Conservation (phyloP, 2,888 invertebrate genomes). For the Cheilosia soror region DNA sequence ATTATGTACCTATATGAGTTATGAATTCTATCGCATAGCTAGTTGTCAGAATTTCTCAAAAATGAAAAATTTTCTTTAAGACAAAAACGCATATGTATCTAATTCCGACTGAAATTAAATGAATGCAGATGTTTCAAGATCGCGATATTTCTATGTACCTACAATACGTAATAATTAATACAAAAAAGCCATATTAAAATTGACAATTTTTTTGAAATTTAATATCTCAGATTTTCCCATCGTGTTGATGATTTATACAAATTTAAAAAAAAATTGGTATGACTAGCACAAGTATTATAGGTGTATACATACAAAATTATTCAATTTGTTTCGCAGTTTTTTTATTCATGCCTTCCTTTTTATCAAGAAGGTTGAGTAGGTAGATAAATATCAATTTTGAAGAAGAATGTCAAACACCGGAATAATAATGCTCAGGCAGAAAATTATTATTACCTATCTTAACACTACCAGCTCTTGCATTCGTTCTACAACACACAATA, state of each 20-base stretch:
- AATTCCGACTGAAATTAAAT: not conserved
- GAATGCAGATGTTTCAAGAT: constrained; percentile 1
- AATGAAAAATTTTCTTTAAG: not conserved
- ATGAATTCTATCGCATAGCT: constrained; percentile 24
- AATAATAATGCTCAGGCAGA: no score
- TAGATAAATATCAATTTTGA: no score
- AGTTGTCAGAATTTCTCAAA: not conserved
- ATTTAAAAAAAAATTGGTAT: not conserved
- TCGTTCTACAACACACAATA: no score
- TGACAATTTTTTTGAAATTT: constrained; percentile 2
- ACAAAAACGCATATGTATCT: not conserved
- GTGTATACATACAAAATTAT: no score
- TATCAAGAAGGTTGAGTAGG: no score
- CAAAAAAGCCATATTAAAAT: not conserved
- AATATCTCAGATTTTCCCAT: not conserved
- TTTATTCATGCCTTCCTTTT: no score
- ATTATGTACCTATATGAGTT: no score
- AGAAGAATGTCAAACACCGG: no score
- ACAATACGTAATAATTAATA: not conserved
- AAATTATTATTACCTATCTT: no score
- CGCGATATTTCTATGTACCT: not conserved
- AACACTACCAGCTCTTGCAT: no score
- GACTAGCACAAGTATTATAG: no score
- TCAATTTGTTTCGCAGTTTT: no score
- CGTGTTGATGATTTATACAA: not conserved